Evolutionary conservation across 1,140 invertebrate species (phyloP), one percentile per base, ranked within the genome.

Genomic region (Euwallacea similis): DNA sequence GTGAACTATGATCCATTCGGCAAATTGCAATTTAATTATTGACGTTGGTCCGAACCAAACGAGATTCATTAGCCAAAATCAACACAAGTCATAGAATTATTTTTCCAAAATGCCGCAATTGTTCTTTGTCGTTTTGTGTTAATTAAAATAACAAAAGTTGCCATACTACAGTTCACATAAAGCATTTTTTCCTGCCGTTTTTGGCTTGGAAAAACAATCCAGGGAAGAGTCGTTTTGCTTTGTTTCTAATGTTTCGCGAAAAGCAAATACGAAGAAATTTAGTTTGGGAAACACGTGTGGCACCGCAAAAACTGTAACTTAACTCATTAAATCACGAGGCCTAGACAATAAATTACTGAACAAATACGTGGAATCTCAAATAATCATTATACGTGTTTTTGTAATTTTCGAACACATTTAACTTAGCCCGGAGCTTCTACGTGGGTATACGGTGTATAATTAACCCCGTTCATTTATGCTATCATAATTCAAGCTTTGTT

Each of bases 51-150:
- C 9, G 46, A 50, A 50, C 46, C 46, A 50, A 50, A 50, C 46
- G 46, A 50, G 13, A 50, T 50, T 50, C 46, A 50, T 50, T 50
- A 50, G 46, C 46, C 46, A 50, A 50, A 50, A 50, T 50, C 46
- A 50, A 50, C 46, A 50, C 46, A 13, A 50, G 46, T 50, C 46
- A 50, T 50, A 50, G 21, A 33, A 50, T 13, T 50, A 50, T 50
- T 50, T 50, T 50, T 50, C 46, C 46, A 10, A 33, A 13, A 50
- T 50, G 46, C 9, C 46, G 46, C 46, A 11, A 7, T 50, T 50
- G 6, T 7, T 50, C 46, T 2, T 50, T 50, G 9, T 50, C 46
- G 46, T 50, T 33, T 33, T 33, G 46, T 50, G 46, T 50, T 50
- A 11, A 50, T 50, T 50, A 50, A 50, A 50, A 50, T 50, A 50